A percentile compares a stretch with the other conserved stretches of the same genome.
These are phyloP conservation scores for Ruditapes philippinarum DNA, from an alignment of 1,140 invertebrate species.

Conservation along the genomic window DNA sequence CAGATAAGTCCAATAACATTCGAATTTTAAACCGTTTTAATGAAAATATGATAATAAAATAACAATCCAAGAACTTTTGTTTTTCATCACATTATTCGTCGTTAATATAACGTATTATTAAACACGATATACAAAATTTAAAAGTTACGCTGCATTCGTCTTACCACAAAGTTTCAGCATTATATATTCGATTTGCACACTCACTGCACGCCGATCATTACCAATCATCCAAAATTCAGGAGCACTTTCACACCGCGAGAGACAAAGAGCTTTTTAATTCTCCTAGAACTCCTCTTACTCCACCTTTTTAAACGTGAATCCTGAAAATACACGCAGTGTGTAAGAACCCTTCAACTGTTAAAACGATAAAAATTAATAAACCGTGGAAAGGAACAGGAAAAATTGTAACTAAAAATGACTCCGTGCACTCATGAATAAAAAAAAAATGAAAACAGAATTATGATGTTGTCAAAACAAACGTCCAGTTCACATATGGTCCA, in stretches of 20 bases:
- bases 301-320: neutral
- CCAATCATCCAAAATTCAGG: neutral
- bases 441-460: neutral
- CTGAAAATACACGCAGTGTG: neutral
- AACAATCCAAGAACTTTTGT: no score
- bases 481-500: constrained; percentile 14
- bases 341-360: neutral
- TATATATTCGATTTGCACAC: neutral
- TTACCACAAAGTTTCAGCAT: no score
- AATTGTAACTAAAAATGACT: no score
- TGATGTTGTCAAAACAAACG: constrained; percentile 37
- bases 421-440: no score
- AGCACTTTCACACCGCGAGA: neutral
- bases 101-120: no score
- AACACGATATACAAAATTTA: no score
- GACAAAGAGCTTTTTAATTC: constrained; percentile 34
- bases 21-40: no score
- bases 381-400: neutral
- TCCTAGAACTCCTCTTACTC: neutral
- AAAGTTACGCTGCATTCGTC: no score
- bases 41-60: no score
- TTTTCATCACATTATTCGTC: no score
- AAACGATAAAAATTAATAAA: constrained; percentile 38
- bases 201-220: neutral
- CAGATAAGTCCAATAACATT: no score